These are phyloP conservation scores for Clarias batrachus DNA, from an alignment of 2,113 vertebrate genomes.

Conservation along the genomic window DNA sequence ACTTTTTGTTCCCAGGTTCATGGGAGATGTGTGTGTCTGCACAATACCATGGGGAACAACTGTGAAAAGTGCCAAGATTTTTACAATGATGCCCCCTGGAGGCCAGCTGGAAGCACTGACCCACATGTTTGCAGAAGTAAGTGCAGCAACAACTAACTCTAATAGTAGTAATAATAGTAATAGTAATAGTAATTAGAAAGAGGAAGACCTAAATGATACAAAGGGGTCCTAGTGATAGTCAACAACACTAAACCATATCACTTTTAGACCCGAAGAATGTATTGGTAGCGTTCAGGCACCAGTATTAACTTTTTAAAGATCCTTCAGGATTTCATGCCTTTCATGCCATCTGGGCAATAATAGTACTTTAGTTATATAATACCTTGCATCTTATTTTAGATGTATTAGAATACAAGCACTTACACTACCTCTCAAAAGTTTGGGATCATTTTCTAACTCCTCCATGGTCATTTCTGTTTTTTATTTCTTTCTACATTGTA, in stretches of 20 bases:
- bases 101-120: slow-evolving; percentile 71
- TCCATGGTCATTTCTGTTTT: no score
- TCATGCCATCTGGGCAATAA: neutral
- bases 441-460: no score
- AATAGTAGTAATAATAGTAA: neutral
- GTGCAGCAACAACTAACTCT: neutral
- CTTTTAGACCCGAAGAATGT: neutral
- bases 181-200: neutral
- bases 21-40: slow-evolving; percentile 79
- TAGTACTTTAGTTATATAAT: neutral
- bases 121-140: slow-evolving; percentile 78
- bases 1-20: slow-evolving; percentile 73
- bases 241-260: neutral
- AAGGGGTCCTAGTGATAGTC: neutral
- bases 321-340: neutral
- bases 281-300: neutral
- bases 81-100: slow-evolving; percentile 85
- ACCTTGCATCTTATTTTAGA: neutral
- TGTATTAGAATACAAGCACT: neutral
- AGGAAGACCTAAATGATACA: neutral
- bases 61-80: slow-evolving; percentile 84
- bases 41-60: slow-evolving; percentile 81
- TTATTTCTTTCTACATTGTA: no score
- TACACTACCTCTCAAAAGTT: no score
- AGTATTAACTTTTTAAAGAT: neutral